phyloP scores from a whole-genome alignment of 2,888 invertebrate species.

The Habroteleia sp. region DNA sequence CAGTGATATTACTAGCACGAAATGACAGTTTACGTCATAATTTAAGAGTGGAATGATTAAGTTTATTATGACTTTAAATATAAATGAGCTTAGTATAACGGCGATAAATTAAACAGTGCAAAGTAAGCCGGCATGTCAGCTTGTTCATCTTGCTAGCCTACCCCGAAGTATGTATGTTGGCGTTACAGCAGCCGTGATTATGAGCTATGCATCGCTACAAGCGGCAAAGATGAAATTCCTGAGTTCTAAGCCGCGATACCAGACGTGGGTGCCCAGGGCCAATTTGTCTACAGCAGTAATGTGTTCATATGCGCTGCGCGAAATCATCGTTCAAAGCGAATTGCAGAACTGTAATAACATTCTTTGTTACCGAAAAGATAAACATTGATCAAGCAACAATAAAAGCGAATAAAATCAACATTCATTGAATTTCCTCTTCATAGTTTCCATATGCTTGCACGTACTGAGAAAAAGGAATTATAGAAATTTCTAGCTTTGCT shows the following conservation, averaged over 20 bases:
- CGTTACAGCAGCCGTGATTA: constrained; percentile 61
- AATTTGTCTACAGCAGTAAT: constrained; percentile 62
- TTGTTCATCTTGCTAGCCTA: constrained; percentile 50
- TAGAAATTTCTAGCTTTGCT: too few relatives aligned
- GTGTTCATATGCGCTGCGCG: constrained; percentile 57
- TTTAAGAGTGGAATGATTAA: constrained; percentile 37
- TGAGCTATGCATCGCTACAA: constrained; percentile 60
- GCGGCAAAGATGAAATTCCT: constrained; percentile 64
- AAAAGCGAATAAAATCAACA: constrained; percentile 41
- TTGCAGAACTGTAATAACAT: constrained; percentile 62
- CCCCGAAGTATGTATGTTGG: constrained; percentile 58
- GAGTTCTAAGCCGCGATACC: constrained; percentile 54
- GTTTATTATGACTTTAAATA: constrained; percentile 53
- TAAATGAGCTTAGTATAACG: constrained; percentile 44
- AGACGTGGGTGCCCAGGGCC: constrained; percentile 64
- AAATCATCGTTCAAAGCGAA: constrained; percentile 63
- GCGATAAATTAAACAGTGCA: constrained; percentile 51
- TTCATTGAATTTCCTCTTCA: constrained; percentile 40
- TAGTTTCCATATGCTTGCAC: constrained; percentile 15
- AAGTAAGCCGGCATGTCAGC: constrained; percentile 51
- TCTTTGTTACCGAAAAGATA: constrained; percentile 57
- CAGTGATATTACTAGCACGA: constrained; percentile 20
- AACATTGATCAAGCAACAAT: constrained; percentile 53
- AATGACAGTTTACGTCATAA: constrained; percentile 47
- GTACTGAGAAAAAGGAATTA: too few relatives aligned